Percentiles rank a stretch among this genome's conserved stretches.
phyloP scores from a whole-genome alignment of 2,888 invertebrate genomes.

The Tortrix viridana region DNA sequence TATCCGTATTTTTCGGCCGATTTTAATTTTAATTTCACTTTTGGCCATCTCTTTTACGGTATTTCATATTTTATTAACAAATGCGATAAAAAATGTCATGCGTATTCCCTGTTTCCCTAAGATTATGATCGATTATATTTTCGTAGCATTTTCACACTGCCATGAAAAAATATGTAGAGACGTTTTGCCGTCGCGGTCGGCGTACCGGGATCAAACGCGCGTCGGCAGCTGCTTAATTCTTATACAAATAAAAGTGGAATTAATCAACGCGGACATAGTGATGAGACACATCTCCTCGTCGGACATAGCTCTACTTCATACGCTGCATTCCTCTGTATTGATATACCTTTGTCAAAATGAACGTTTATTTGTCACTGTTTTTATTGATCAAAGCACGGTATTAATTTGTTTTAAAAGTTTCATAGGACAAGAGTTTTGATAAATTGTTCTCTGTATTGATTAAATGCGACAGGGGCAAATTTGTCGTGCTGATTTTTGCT shows the following conservation, averaged over 20 bases:
- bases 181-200: conserved; percentile 71
- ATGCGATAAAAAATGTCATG: too few relatives aligned
- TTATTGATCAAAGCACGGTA: conserved; percentile 30
- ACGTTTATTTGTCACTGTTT: conserved; percentile 27
- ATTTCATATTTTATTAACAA: too few relatives aligned
- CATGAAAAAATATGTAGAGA: conserved; percentile 69
- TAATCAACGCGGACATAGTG: conserved; percentile 74
- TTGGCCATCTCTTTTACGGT: too few relatives aligned
- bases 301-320: conserved; percentile 28
- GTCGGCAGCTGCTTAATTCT: conserved; percentile 71
- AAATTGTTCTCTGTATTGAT: conserved; percentile 13
- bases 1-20: too few relatives aligned
- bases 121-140: conserved; percentile 82
- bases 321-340: conserved; percentile 18
- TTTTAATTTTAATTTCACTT: too few relatives aligned
- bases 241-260: conserved; percentile 81
- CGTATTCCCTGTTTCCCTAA: too few relatives aligned
- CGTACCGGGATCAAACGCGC: conserved; percentile 79
- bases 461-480: conserved; percentile 4
- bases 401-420: conserved; percentile 23
- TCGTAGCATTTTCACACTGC: conserved; percentile 70
- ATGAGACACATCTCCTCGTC: conserved; percentile 49
- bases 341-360: conserved; percentile 20
- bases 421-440: conserved; percentile 12
- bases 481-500: background rate